Percentiles rank a stretch among this genome's conserved stretches.
Conservation (phyloP, 2,888 invertebrate genomes). For the Fragum sueziense region DNA sequence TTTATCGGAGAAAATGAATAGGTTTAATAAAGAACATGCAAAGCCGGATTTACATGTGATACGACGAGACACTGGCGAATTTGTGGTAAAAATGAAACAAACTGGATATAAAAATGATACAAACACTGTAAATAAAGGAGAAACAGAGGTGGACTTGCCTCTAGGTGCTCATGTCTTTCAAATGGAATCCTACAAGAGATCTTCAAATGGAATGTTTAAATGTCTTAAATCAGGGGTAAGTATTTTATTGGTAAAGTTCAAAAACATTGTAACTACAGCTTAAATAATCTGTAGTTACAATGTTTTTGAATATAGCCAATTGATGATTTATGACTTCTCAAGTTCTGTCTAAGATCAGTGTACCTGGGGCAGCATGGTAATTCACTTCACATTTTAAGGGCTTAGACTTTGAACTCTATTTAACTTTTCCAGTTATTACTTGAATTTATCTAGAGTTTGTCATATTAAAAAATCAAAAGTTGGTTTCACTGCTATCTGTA, state of each 20-base stretch:
- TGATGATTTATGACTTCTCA: no score
- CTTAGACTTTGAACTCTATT: no score
- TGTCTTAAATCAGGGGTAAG: conserved; percentile 69
- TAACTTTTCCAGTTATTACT: no score
- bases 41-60: not conserved
- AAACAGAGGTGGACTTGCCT: conserved; percentile 8
- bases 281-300: no score
- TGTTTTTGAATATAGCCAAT: not conserved
- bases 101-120: not conserved
- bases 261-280: no score
- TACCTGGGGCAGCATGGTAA: no score
- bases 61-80: not conserved
- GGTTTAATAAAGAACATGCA: not conserved
- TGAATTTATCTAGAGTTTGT: no score
- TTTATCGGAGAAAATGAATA: not conserved
- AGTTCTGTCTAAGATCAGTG: no score
- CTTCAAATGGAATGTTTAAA: conserved; percentile 62
- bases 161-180: conserved; percentile 37
- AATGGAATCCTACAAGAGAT: conserved; percentile 49
- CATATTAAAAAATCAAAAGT: no score
- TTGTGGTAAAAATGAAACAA: conserved; percentile 13
- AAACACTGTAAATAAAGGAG: not conserved
- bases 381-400: no score
- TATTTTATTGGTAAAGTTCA: not conserved
- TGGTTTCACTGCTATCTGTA: no score